Evolutionary conservation across 30 jellyfish, hydroid and myxozoan genomes (phyloP).

Genomic region (Aurelia sp.): DNA sequence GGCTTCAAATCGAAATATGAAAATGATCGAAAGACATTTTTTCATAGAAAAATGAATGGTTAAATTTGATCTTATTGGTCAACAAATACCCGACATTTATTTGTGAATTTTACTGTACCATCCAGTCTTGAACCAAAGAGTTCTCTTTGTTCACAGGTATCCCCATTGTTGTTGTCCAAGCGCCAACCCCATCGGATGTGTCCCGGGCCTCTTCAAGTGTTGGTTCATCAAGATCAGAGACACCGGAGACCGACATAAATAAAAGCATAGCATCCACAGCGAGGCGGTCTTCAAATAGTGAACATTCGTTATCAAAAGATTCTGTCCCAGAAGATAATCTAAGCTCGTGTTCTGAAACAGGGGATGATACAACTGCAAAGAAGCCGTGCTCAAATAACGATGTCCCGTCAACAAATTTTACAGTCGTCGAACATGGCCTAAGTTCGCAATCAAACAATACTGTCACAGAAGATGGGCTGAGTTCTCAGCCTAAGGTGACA

Average conservation of each 20-base stretch:
- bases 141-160: not conserved
- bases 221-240: conserved; percentile 38
- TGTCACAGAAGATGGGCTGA: not conserved
- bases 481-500: not conserved
- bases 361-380: not conserved
- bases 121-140: too few species aligned
- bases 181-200: conserved; percentile 53
- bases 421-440: too few species aligned
- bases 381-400: not conserved
- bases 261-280: not conserved
- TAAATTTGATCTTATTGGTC: too few species aligned
- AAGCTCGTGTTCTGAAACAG: not conserved
- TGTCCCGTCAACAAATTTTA: not conserved
- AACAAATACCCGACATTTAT: too few species aligned
- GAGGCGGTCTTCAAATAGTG: not conserved
- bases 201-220: conserved; percentile 22
- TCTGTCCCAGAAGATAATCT: not conserved
- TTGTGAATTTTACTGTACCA: too few species aligned
- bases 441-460: too few species aligned
- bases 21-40: too few species aligned
- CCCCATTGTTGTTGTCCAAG: conserved; percentile 36
- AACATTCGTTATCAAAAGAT: not conserved
- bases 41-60: too few species aligned
- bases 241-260: conserved; percentile 19
- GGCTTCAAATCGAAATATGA: too few species aligned